Percentiles rank a stretch among this genome's conserved stretches.
phyloP scores from a whole-genome alignment of 1,140 invertebrate genomes.

The Thaumatotibia leucotreta region DNA sequence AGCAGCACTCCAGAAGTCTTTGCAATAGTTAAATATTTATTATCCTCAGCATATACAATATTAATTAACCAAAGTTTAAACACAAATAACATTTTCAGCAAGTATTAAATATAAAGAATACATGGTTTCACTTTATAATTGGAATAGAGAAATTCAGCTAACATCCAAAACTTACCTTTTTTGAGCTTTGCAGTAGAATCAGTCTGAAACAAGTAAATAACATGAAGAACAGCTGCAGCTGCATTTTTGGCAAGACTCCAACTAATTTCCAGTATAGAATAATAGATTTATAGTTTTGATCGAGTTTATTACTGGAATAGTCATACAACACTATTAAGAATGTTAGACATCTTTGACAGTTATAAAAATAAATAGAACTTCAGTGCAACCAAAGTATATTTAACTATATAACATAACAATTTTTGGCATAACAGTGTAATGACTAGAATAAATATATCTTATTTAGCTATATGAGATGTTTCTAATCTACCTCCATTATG shows the following conservation, averaged over 20 bases:
- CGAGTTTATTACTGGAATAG: constrained; percentile 8
- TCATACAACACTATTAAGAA: background rate
- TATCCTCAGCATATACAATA: background rate
- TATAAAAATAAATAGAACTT: constrained; percentile 37
- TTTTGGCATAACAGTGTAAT: background rate
- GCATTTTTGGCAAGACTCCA: constrained; percentile 25
- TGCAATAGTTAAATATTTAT: background rate
- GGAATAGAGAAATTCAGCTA: background rate
- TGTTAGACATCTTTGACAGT: constrained; percentile 25
- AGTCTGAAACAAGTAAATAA: constrained; percentile 60
- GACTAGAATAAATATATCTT: background rate
- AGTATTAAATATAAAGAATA: background rate
- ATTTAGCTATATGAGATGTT: background rate
- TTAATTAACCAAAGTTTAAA: constrained; percentile 2
- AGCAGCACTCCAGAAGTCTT: background rate
- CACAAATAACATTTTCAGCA: constrained; percentile 1
- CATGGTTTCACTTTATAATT: background rate
- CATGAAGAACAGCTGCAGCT: constrained; percentile 1
- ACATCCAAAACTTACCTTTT: constrained; percentile 61
- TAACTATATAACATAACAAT: constrained; percentile 4
- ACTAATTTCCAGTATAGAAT: constrained; percentile 14
- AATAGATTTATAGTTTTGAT: constrained; percentile 26
- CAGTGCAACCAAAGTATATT: background rate
- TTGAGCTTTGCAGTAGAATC: constrained; percentile 55
- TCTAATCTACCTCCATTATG: constrained; percentile 65